A percentile compares a stretch with the other conserved stretches of the same genome.
Conservation (phyloP, 64 coral and sea anemone genomes). For the Stylophora pistillata region DNA sequence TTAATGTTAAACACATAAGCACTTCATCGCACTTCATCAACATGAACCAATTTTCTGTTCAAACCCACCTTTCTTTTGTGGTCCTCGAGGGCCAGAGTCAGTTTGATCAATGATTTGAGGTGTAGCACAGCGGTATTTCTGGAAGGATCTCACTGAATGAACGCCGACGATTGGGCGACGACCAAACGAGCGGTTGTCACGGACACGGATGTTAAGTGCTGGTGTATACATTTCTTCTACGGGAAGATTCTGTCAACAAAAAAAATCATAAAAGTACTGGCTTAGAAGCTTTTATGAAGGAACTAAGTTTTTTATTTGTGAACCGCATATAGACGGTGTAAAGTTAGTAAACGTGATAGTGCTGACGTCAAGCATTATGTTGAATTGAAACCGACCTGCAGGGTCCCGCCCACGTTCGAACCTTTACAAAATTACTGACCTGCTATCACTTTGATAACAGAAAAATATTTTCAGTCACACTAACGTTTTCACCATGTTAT, state of each 20-base stretch:
- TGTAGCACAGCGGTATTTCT: constrained; percentile 57
- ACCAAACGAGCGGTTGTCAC: constrained; percentile 95
- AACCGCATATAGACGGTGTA: background rate
- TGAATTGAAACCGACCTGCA: too few relatives aligned
- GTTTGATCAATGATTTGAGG: constrained; percentile 26
- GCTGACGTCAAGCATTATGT: too few relatives aligned
- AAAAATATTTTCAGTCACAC: too few relatives aligned
- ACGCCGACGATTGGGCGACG: constrained; percentile 88
- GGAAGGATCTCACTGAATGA: constrained; percentile 65
- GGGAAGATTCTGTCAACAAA: constrained; percentile 73
- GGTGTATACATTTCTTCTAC: constrained; percentile 88
- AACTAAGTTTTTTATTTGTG: background rate
- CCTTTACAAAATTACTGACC: too few relatives aligned
- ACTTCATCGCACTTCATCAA: too few relatives aligned
- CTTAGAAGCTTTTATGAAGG: background rate
- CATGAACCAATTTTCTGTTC: too few relatives aligned
- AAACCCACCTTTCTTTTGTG: background rate
- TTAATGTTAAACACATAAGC: too few relatives aligned
- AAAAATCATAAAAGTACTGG: background rate
- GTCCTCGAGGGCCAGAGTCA: background rate
- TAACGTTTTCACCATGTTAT: too few relatives aligned
- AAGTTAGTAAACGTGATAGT: too few relatives aligned
- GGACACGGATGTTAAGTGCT: constrained; percentile 85
- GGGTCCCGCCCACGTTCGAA: too few relatives aligned
- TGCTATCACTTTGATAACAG: too few relatives aligned